Evolutionary conservation across 2,797 vertebrate genomes (phyloP), one percentile per base, ranked within the genome.

Genomic region (Sebastolobus alascanus): DNA sequence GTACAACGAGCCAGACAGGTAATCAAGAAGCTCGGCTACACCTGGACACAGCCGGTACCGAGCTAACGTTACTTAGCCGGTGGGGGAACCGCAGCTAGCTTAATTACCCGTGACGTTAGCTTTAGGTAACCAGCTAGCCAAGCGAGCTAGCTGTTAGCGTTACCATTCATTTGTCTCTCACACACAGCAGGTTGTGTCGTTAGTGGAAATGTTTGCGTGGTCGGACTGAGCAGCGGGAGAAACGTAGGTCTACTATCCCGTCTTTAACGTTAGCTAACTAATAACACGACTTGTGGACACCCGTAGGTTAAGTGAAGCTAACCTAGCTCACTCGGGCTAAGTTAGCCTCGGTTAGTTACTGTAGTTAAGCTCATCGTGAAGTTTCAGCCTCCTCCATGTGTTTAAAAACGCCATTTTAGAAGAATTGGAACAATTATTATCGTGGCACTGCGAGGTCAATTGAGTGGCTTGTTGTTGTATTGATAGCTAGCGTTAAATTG

Each of bases 1-100:
- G 97, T 98, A 46, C 97, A 98, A 92, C 95, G 97, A 90, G 98
- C 98, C 83, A 94, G 98, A 93, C 97, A 98, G 98, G 98, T 98
- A 92, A 94, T 4, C 1, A 4, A 22, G 20, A 25, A 4, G 52
- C 22, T 66, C 6, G 9, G 2, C 33, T 8, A 7, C 29, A 4
- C 8, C 9, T 29, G 35, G 4, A 46, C 25, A 12, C 60, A 73
- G 54, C 20, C 33, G 72, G 67, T 0, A 33, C 58, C 1, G 37
- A 60, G 82, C 81, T 67, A 58, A 29, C 55, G 37, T 8, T 43
- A 56, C 88, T 87, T 90, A 90, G 89, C 84, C 14, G 58, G 64
- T 31, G 70, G 66, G 16, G 70, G 38, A 56, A 29, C 46, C 0
- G 63, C 61, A 14, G 89, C 87, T 92, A 90, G 89, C 92, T 80